Base-by-base conservation (phyloP, 2,797 vertebrate genomes). In the Phrynocephalus vlangalii region DNA sequence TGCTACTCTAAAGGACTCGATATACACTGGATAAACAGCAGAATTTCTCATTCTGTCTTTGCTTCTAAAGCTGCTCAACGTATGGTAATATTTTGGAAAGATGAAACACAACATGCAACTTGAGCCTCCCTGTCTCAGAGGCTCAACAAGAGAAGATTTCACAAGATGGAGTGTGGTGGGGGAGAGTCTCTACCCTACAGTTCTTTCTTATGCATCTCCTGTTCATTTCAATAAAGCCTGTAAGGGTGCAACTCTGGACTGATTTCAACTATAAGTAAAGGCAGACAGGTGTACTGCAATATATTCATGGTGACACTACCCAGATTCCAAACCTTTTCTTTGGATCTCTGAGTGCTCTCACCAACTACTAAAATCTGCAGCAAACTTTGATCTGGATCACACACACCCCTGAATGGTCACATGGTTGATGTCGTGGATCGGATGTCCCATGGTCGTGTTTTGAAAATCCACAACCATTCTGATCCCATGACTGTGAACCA, bases 201-300 rank as follows among this genome's bases (percentile, higher is more conserved):
- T 44, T 44, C 1, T 73, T 60, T 16, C 16, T 15, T 16, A 24
- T 24, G 28, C 15, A 70, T 10, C 20, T 85, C 6, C 24, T 3
- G 38, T 56, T 80, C 50, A 28, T 28, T 86, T 60, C 67, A 80
- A 60, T n/a, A n/a, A 13, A 15, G 22, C 24, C 66, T 84, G 56
- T 7, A 20, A 18, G 3, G 24, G 33, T 72, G 68, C 20, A 60
- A 44, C 24, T 60, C 18, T 60, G 33, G 13, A 63, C 44, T 63
- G 22, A 63, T 28, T 80, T 50, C 48, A 38, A 60, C 86, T 93
- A 81, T 87, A 91, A 88, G 93, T 93, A 89, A 92, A 89, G 94
- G 89, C 0, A 2, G 0, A 2, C 83, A 86, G 78, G 84, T 89
- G 84, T 87, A 87, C 82, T 85, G 86, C 82, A 87, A 91, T 93